These are phyloP conservation scores for Phrynosoma blainvillii DNA, from an alignment of 2,113 vertebrate genomes.

Conservation along the genomic window DNA sequence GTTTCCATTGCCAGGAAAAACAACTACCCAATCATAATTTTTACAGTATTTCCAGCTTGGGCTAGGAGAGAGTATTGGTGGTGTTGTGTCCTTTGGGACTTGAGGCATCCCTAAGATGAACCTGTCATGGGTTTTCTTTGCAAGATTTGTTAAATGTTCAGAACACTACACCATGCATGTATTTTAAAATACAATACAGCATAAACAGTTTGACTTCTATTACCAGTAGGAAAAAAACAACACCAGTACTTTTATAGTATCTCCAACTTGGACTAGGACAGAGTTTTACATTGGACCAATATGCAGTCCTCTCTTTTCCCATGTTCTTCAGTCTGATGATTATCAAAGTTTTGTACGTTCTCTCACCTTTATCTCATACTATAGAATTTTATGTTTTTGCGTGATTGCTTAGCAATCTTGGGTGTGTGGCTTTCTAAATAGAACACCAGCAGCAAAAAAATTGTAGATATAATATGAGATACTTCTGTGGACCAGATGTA, in stretches of 20 bases:
- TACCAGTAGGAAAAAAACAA: background rate
- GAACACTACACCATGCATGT: background rate
- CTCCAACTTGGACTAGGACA: background rate
- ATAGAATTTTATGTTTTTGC: background rate
- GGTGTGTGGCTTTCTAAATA: background rate
- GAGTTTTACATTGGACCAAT: background rate
- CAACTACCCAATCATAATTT: background rate
- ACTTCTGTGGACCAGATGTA: conserved; percentile 32
- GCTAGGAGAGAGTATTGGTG: background rate
- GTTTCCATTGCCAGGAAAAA: background rate
- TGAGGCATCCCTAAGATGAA: too few species aligned
- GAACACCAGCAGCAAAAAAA: background rate
- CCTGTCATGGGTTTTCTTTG: too few species aligned
- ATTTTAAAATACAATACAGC: background rate
- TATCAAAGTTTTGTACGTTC: background rate
- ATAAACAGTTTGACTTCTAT: background rate
- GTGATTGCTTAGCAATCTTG: conserved; percentile 5
- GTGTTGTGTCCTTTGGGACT: too few species aligned
- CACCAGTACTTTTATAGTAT: background rate
- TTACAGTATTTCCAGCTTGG: background rate
- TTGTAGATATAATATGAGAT: background rate
- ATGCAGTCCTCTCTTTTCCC: background rate
- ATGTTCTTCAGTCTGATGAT: background rate
- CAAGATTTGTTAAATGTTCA: too few species aligned
- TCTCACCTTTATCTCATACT: background rate